phyloP scores from a whole-genome alignment of 2,888 invertebrate species.

The Synanthedon vespiformis region DNA sequence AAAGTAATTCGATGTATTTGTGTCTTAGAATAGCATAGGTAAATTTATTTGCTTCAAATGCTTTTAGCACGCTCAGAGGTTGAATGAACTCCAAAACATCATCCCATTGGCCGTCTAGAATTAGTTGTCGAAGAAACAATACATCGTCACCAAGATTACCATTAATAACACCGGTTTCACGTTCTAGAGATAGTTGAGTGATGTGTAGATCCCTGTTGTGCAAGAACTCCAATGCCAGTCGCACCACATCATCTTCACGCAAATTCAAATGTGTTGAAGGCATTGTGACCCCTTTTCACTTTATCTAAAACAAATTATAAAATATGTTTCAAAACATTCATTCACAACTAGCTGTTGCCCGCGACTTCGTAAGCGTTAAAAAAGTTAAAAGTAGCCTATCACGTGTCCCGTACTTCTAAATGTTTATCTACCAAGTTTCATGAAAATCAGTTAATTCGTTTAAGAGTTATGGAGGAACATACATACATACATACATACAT shows the following conservation, averaged over 20 bases:
- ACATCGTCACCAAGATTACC: conserved; percentile 94
- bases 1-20: conserved; percentile 93
- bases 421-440: no score
- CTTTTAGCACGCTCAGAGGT: conserved; percentile 84
- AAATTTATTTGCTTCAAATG: conserved; percentile 87
- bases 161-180: conserved; percentile 95
- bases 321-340: neutral
- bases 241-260: conserved; percentile 90
- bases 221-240: conserved; percentile 86
- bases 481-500: no score
- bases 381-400: no score
- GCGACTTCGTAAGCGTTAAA: no score
- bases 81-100: conserved; percentile 96
- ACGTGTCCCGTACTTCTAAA: no score
- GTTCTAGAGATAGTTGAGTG: conserved; percentile 88
- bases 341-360: neutral
- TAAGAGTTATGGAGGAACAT: no score
- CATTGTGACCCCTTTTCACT: conserved; percentile 56
- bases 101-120: conserved; percentile 98
- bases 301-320: conserved; percentile 27
- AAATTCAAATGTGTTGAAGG: conserved; percentile 86
- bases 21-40: conserved; percentile 90
- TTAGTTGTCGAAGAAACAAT: conserved; percentile 91
- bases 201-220: conserved; percentile 93
- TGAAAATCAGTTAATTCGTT: no score